Evolutionary conservation across 2,888 invertebrate genomes (phyloP).

Genomic region (Pinctada fucata): DNA sequence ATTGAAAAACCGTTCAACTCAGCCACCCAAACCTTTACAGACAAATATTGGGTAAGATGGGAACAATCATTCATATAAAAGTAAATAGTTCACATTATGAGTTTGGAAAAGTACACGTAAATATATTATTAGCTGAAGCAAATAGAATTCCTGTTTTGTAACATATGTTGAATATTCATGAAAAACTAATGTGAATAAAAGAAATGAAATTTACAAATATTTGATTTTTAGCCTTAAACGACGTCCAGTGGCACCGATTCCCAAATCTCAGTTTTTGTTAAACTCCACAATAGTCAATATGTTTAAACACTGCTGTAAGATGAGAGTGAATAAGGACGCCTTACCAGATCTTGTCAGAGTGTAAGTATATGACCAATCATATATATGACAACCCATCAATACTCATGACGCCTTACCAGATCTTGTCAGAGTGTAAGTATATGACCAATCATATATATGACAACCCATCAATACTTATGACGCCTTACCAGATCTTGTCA

Average conservation of each 20-base stretch:
- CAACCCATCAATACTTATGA: too few relatives aligned
- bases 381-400: too few relatives aligned
- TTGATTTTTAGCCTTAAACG: background rate
- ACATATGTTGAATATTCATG: too few relatives aligned
- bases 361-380: constrained; percentile 35
- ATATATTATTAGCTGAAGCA: too few relatives aligned
- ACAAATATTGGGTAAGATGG: background rate
- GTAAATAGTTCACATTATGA: too few relatives aligned
- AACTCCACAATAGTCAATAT: background rate
- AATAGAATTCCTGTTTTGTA: too few relatives aligned
- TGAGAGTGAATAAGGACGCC: constrained; percentile 31
- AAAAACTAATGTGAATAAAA: too few relatives aligned
- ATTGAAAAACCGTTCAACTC: background rate
- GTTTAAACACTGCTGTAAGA: constrained; percentile 38
- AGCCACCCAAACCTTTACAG: background rate
- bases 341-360: constrained; percentile 30
- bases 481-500: constrained; percentile 28
- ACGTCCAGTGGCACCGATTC: background rate
- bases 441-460: too few relatives aligned
- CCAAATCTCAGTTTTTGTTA: background rate
- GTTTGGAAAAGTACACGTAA: too few relatives aligned
- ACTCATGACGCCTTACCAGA: constrained; percentile 32
- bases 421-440: constrained; percentile 34
- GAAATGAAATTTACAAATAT: background rate
- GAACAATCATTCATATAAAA: too few relatives aligned